Base-by-base conservation (phyloP, 2,797 vertebrate genomes). In the Pseudomugil gertrudae region DNA sequence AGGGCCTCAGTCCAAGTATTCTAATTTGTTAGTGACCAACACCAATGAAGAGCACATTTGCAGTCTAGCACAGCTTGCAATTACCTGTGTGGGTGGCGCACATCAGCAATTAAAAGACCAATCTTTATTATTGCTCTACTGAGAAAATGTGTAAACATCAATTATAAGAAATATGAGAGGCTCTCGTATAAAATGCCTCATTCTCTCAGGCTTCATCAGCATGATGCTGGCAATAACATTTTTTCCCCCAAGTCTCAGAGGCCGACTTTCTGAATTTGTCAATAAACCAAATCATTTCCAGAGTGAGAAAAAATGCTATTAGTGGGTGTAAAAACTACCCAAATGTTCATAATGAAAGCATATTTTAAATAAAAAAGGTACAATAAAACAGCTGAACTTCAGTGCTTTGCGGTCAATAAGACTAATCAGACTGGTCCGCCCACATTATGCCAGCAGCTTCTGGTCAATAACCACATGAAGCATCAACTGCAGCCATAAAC, bases 51-150 rank as follows among this genome's bases (percentile, higher is more conserved):
- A 74, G 81, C 38, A 26, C 72, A 84, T 86, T 88, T 71, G 74
- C 63, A 80, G 81, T 63, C 72, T 74, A 32, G 71, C 69, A 84
- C 57, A 43, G 72, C 72, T 57, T 47, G 78, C 80, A 86, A 87
- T 89, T 77, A 88, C 63, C 63, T 27, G 5, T 84, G 87, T 79
- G 80, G 66, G 77, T 57, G 52, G 66, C 68, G 69, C 75, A 77
- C 69, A 26, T 62, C 56, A 43, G 84, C 83, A 92, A 92, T 92
- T 90, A 93, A 92, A 90, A 84, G 65, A 76, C 84, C 77, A 84
- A 86, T 90, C 81, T 84, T 69, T 74, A 63, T 82, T 84, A 74
- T 83, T 82, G 78, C 69, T 60, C 80, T 75, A 78, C 73, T 80
- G 50, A 60, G 73, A 85, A 84, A 85, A 87, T 88, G 66, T 76